Conservation (phyloP, 2,888 invertebrate species). For the Allacma fusca region DNA sequence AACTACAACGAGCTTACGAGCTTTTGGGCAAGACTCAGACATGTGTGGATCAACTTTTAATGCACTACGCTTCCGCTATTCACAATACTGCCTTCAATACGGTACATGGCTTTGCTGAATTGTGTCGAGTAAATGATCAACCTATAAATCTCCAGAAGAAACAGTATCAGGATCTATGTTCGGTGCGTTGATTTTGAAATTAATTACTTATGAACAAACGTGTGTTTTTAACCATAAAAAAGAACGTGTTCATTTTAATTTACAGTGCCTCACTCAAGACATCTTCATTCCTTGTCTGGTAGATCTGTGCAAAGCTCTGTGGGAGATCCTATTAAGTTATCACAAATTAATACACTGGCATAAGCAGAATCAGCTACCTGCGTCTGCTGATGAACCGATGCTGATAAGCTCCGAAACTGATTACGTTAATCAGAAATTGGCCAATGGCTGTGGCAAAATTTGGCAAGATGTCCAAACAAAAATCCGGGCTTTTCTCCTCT, state of each 20-base stretch:
- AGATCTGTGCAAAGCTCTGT: slow-evolving; percentile 86
- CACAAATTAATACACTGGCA: slow-evolving; percentile 82
- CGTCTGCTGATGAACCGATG: neutral
- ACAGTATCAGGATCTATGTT: slow-evolving; percentile 84
- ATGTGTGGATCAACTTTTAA: slow-evolving; percentile 92
- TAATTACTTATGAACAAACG: neutral
- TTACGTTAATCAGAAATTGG: slow-evolving; percentile 87
- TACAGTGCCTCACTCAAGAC: slow-evolving; percentile 69
- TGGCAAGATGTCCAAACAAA: slow-evolving; percentile 94
- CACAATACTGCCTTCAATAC: slow-evolving; percentile 78
- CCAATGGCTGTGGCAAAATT: slow-evolving; percentile 82
- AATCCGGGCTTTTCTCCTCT: slow-evolving; percentile 80
- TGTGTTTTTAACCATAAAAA: too few relatives aligned
- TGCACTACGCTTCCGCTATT: slow-evolving; percentile 93
- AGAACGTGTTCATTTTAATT: slow-evolving; percentile 42
- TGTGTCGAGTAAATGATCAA: slow-evolving; percentile 67
- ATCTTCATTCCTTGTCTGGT: slow-evolving; percentile 78
- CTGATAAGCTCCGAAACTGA: slow-evolving; percentile 65
- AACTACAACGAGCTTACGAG: slow-evolving; percentile 86
- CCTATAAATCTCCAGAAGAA: slow-evolving; percentile 68
- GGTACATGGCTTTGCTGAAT: slow-evolving; percentile 69
- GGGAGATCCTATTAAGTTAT: slow-evolving; percentile 82
- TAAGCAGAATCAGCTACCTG: slow-evolving; percentile 64
- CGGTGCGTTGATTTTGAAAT: slow-evolving; percentile 63
- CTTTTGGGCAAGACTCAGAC: slow-evolving; percentile 89